Evolutionary conservation across 64 coral and sea anemone species (phyloP).

Genomic region (Catalaphyllia jardinei): DNA sequence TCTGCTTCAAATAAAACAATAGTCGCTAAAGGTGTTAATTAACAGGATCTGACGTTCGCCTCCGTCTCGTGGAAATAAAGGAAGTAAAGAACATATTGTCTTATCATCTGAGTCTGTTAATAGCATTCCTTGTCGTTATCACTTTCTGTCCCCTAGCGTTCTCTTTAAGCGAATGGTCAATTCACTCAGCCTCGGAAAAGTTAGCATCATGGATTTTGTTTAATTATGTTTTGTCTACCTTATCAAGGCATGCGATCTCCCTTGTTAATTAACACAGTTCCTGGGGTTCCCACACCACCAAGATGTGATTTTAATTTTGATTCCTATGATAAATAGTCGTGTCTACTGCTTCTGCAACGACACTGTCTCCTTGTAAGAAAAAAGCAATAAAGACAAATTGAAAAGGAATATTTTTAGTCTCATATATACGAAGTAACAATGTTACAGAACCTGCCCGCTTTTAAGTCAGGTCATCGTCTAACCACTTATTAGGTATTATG

Average conservation of each 20-base stretch:
- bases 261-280: not conserved
- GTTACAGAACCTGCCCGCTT: too few species aligned
- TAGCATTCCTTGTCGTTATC: not conserved
- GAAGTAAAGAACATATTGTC: not conserved
- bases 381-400: not conserved
- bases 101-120: not conserved
- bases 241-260: not conserved
- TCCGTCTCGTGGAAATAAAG: not conserved
- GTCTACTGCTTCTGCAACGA: not conserved
- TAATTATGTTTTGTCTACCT: not conserved
- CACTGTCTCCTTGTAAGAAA: not conserved
- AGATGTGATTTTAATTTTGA: not conserved
- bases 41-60: not conserved
- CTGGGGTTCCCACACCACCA: not conserved
- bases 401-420: too few species aligned
- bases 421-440: too few species aligned
- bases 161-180: too few species aligned
- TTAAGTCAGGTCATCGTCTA: too few species aligned
- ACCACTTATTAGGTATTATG: too few species aligned
- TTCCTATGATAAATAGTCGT: not conserved
- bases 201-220: not conserved
- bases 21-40: too few species aligned
- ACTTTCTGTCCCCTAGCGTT: not conserved
- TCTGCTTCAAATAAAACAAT: too few species aligned
- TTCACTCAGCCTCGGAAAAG: not conserved